A percentile compares a stretch with the other conserved stretches of the same genome.
Conservation (phyloP, 2,797 vertebrate species). For the Chloroceryle amazona region DNA sequence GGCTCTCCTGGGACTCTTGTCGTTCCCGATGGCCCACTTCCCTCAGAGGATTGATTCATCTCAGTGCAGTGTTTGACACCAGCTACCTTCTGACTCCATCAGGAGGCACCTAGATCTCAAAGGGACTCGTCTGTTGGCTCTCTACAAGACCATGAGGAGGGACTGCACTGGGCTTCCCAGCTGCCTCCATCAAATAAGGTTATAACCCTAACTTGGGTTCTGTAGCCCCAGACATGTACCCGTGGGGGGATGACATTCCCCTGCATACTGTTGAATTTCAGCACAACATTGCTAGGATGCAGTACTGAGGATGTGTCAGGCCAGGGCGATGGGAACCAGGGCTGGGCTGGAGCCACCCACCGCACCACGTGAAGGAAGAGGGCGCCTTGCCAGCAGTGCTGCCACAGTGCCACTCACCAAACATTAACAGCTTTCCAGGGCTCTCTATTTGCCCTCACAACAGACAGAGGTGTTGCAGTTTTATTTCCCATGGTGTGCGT, state of each 20-base stretch:
- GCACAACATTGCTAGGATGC: neutral
- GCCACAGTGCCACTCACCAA: neutral
- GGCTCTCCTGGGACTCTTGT: accelerated
- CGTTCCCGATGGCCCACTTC: accelerated
- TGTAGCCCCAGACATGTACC: accelerated
- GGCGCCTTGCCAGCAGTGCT: neutral
- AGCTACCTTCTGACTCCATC: accelerated
- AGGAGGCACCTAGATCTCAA: neutral
- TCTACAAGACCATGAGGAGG: neutral
- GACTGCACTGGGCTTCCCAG: neutral
- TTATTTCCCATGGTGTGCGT: neutral
- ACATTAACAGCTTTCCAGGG: neutral
- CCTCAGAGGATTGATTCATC: accelerated
- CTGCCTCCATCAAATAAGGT: neutral
- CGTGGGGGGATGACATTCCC: accelerated
- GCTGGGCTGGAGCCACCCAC: accelerated
- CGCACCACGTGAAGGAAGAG: neutral
- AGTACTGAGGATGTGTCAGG: accelerated
- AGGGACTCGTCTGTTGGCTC: neutral
- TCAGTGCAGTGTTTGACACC: accelerated
- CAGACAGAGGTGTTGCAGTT: accelerated
- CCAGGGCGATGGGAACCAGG: neutral
- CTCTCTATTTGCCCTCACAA: neutral
- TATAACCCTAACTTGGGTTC: neutral
- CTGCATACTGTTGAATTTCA: neutral